Evolutionary conservation across 2,888 invertebrate species (phyloP).

Genomic region (Ophion costatus): DNA sequence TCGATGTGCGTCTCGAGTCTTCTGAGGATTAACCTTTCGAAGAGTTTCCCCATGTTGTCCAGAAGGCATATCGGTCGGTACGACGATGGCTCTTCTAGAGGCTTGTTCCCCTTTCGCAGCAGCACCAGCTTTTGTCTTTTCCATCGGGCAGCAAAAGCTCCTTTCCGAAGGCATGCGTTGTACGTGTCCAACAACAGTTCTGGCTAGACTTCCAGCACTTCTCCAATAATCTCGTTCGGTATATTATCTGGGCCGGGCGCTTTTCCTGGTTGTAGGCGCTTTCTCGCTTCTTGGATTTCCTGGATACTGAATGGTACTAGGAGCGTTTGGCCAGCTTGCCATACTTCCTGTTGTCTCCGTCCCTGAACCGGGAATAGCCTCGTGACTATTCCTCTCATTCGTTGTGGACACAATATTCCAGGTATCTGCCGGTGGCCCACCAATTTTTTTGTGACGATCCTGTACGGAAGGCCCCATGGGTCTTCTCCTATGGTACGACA

Average conservation of each 20-base stretch:
- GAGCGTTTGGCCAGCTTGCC: not conserved
- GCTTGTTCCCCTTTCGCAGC: conserved; percentile 56
- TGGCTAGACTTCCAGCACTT: conserved; percentile 25
- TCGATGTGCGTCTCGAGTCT: conserved; percentile 40
- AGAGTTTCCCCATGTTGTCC: conserved; percentile 42
- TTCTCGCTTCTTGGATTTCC: conserved; percentile 22
- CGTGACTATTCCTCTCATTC: conserved; percentile 61
- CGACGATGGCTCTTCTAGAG: conserved; percentile 49
- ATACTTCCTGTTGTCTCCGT: not conserved
- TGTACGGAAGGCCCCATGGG: conserved; percentile 62
- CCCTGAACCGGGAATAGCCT: conserved; percentile 54
- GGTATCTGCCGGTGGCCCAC: conserved; percentile 32
- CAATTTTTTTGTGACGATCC: conserved; percentile 60
- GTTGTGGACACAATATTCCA: conserved; percentile 57
- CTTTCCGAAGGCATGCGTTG: conserved; percentile 48
- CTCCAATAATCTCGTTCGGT: conserved; percentile 35
- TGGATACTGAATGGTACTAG: not conserved
- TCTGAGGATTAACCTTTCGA: conserved; percentile 32
- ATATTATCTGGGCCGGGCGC: conserved; percentile 40
- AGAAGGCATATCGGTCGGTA: conserved; percentile 54
- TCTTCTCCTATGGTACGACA: conserved; percentile 54
- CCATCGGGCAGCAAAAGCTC: conserved; percentile 43
- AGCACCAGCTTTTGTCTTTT: conserved; percentile 57
- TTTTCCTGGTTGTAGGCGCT: conserved; percentile 18
- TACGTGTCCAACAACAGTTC: conserved; percentile 46